These are phyloP conservation scores for western clawed frog (Xenopus tropicalis) DNA, from an alignment of 2,113 vertebrate genomes.

Conservation along the genomic window UCB_Xtro_10.0 CM004448.2:97776501-97777000, in stretches of 20 bases:
- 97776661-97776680: slow-evolving; percentile 99
- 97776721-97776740: slow-evolving; percentile 40
- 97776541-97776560: slow-evolving; percentile 95
- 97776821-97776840: no score
- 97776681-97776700: slow-evolving; percentile 99
- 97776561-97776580: slow-evolving; percentile 93
- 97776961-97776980: no score
- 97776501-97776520: slow-evolving; percentile 93
- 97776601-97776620: slow-evolving; percentile 90
- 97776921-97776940: no score
- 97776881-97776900: no score
- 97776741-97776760: not conserved
- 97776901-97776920: no score
- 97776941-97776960: no score
- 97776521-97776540: slow-evolving; percentile 98
- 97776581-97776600: slow-evolving; percentile 98
- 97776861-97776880: no score
- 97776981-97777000: no score
- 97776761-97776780: no score
- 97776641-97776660: slow-evolving; percentile 90
- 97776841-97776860: no score
- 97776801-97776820: no score
- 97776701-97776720: slow-evolving; percentile 49
- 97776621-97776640: slow-evolving; percentile 97
- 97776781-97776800: no score